phyloP scores from a whole-genome alignment of 2,888 invertebrate genomes.

The Pristionchus japonicus region DNA sequence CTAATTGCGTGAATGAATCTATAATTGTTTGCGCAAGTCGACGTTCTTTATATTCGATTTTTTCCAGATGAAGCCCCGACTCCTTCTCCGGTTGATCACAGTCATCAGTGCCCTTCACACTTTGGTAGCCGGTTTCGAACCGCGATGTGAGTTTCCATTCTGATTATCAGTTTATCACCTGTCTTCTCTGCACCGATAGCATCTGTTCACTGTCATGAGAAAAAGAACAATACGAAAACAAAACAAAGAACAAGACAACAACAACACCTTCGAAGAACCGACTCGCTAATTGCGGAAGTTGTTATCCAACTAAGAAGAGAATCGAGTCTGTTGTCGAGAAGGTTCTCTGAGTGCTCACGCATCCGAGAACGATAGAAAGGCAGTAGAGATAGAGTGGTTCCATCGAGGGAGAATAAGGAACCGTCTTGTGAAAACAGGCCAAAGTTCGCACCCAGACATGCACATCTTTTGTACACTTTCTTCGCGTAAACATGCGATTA shows the following conservation, averaged over 20 bases:
- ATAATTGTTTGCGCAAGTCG: neutral
- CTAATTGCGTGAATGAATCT: neutral
- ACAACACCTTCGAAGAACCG: neutral
- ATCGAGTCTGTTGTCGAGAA: neutral
- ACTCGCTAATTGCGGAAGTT: neutral
- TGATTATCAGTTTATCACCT: neutral
- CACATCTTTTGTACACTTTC: neutral
- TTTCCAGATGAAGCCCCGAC: slow-evolving; percentile 8
- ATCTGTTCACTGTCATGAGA: neutral
- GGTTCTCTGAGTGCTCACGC: neutral
- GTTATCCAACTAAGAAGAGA: neutral
- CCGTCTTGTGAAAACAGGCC: neutral
- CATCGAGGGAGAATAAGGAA: neutral
- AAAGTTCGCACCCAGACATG: neutral
- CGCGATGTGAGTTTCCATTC: neutral
- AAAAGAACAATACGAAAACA: neutral
- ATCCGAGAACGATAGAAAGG: neutral
- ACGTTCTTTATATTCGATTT: neutral
- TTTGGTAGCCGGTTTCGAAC: neutral
- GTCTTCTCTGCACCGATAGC: neutral
- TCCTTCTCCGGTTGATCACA: neutral
- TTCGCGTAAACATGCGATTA: neutral
- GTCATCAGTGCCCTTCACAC: slow-evolving; percentile 13
- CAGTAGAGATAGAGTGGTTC: neutral
- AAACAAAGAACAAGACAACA: neutral